A percentile compares a stretch with the other conserved stretches of the same genome.
Evolutionary conservation across 2,797 vertebrate species (phyloP).

Genomic region (Monodelphis domestica): DNA sequence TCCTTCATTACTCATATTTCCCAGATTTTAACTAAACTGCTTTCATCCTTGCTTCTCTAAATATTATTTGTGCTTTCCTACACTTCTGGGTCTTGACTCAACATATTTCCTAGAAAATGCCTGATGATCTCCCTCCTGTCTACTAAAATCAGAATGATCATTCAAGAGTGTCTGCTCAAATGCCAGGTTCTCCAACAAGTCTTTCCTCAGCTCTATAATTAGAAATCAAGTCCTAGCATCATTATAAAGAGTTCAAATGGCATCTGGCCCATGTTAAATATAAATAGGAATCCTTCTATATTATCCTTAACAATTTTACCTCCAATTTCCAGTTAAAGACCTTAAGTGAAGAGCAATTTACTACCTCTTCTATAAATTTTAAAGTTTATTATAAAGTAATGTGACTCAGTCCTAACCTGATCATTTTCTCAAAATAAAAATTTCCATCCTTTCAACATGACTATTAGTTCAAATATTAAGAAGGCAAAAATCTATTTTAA

Average conservation of each 20-base stretch:
- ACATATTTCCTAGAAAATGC: not conserved
- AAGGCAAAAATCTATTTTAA: not conserved
- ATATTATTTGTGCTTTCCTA: not conserved
- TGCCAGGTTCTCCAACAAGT: not conserved
- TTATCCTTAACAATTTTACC: not conserved
- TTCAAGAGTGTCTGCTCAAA: not conserved
- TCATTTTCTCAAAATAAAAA: not conserved
- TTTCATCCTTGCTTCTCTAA: not conserved
- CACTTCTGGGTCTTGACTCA: not conserved
- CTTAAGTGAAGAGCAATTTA: not conserved
- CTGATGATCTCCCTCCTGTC: not conserved
- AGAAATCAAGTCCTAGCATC: not conserved
- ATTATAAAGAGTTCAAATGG: not conserved
- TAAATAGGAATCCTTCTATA: not conserved
- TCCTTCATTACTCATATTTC: not conserved
- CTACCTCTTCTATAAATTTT: not conserved
- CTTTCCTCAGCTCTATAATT: not conserved
- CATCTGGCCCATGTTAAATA: not conserved
- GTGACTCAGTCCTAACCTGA: not conserved
- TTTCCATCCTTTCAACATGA: not conserved
- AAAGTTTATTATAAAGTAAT: not conserved
- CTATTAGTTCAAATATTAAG: not conserved
- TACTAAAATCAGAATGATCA: not conserved
- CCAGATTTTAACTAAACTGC: not conserved
- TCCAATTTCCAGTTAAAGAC: not conserved